phyloP scores from a whole-genome alignment of 1,140 invertebrate species.

The Ooceraea biroi region DNA sequence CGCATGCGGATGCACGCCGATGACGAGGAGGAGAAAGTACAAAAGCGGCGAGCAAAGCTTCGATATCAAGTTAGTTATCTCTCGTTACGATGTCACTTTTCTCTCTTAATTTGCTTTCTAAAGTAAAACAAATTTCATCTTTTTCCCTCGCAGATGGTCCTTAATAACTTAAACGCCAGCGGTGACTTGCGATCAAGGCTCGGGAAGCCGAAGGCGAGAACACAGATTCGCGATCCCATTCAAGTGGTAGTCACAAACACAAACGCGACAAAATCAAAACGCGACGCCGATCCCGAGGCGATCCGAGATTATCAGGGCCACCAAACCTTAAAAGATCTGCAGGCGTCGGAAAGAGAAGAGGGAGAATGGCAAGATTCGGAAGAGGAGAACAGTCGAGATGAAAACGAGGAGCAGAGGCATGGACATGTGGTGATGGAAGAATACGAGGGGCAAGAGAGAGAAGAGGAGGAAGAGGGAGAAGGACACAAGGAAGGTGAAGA shows the following conservation, averaged over 20 bases:
- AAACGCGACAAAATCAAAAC: conserved; percentile 60
- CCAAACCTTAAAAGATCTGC: conserved; percentile 64
- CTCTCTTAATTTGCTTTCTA: conserved; percentile 15
- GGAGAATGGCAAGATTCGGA: conserved; percentile 68
- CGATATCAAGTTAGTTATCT: conserved; percentile 66
- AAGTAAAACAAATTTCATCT: conserved; percentile 27
- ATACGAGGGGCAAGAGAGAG: conserved; percentile 71
- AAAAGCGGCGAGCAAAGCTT: conserved; percentile 78
- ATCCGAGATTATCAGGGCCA: conserved; percentile 56
- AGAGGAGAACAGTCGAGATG: conserved; percentile 68
- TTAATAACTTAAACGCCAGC: conserved; percentile 53
- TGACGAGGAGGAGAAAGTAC: conserved; percentile 91
- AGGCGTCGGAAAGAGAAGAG: conserved; percentile 68
- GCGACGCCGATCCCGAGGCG: conserved; percentile 71
- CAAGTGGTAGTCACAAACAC: conserved; percentile 83
- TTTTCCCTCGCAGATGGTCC: conserved; percentile 44
- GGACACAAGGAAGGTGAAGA: conserved; percentile 72
- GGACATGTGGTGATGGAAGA: conserved; percentile 49
- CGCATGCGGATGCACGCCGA: conserved; percentile 96
- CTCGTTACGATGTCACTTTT: conserved; percentile 37
- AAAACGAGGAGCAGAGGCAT: conserved; percentile 69
- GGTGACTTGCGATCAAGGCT: conserved; percentile 82
- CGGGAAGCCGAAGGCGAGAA: conserved; percentile 50
- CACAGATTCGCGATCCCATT: conserved; percentile 77
- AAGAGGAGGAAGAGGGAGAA: conserved; percentile 67